Base-by-base conservation (phyloP, 1,140 invertebrate genomes). In the Drosophila santomea region DNA sequence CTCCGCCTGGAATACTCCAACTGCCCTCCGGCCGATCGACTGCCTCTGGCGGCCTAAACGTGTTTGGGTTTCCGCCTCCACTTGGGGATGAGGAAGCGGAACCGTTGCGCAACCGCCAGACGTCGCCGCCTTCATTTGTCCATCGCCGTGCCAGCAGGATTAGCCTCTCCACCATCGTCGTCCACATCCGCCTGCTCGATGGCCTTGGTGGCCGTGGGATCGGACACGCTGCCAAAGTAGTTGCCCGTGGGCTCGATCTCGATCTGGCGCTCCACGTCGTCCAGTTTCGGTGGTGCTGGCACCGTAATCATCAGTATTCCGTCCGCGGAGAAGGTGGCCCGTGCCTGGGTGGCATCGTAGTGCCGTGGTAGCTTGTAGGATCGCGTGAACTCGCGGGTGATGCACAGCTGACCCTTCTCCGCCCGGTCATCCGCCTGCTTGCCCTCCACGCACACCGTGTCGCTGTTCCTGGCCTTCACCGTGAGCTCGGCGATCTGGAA, bases 291-390 rank as follows among this genome's bases (percentile, higher is more conserved):
- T 64, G 91, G 91, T 78, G 90, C 86, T 57, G 91, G 88, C 68
- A 92, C 91, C 62, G 80, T 91, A 12, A 92, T 84, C 76, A 88
- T 91, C 25, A 92, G 72, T 58, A 92, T 90, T 41, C 91, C 90
- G 57, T 92, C 91, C 28, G 88, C 83, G 23, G 91, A 92, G 51
- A 90, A 82, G n/a, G 84, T 92, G 48, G 91, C 86, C 44, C 75
- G 69, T 5, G 90, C 88, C 57, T 68, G 71, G n/a, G 90, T 92
- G 32, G 86, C 83, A 56, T 92, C 91, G 44, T 92, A 92, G 69
- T 91, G 84, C 7, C 91, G 62, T 0, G 91, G 91, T 48, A 92
- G 79, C 76, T 91, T 91, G 59, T 91, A 92, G 74, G 75, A 74
- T 6, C 91, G 72, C 6, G 84, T 76, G 4, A 92, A 92, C 48